A percentile compares a stretch with the other conserved stretches of the same genome.
Evolutionary conservation across 2,797 vertebrate species (phyloP).

Genomic region (Sebastes paucispinis): DNA sequence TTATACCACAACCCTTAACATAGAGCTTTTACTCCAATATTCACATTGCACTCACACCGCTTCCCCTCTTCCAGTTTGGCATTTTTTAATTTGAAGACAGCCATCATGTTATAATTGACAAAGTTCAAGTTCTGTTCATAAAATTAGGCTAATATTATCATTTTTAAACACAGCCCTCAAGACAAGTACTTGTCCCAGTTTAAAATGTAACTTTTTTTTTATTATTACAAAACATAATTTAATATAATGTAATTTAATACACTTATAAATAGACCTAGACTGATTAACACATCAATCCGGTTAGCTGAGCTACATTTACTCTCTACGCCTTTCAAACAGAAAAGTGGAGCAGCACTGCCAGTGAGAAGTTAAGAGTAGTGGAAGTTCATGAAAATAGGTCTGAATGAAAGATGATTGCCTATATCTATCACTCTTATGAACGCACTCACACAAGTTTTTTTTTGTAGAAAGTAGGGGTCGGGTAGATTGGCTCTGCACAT

Average conservation of each 20-base stretch:
- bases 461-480: neutral
- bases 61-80: neutral
- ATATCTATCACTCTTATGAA: neutral
- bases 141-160: neutral
- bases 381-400: constrained; percentile 1
- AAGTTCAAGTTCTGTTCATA: neutral
- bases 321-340: neutral
- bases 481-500: neutral
- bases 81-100: neutral
- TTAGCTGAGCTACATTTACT: constrained; percentile 3
- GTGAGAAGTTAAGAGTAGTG: neutral
- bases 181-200: neutral
- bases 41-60: neutral
- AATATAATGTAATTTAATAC: neutral
- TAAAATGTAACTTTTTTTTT: neutral
- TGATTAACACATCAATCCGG: neutral
- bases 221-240: neutral
- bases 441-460: neutral
- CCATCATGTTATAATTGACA: neutral
- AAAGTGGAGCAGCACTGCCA: neutral
- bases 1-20: neutral
- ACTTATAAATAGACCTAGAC: neutral
- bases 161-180: neutral
- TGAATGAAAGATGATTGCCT: neutral
- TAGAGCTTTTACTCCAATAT: neutral